These are phyloP conservation scores for Pinctada fucata DNA, from an alignment of 2,888 invertebrate species.

Conservation along the genomic window DNA sequence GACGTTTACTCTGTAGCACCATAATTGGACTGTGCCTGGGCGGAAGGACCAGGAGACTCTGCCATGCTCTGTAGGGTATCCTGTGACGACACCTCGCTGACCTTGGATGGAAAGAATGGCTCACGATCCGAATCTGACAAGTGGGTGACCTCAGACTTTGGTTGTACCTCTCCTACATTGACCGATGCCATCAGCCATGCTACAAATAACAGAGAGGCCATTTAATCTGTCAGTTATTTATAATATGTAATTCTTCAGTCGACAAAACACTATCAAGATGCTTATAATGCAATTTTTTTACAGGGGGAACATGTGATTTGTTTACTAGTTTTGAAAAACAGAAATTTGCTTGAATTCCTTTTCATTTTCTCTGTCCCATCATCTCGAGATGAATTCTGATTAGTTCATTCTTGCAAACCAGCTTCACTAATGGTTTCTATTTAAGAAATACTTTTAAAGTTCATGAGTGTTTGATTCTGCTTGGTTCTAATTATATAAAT, in stretches of 20 bases:
- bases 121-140: slow-evolving; percentile 53
- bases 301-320: background rate
- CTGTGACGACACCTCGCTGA: slow-evolving; percentile 48
- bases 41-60: slow-evolving; percentile 21
- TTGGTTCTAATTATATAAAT: no score
- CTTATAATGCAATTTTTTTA: background rate
- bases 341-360: no score
- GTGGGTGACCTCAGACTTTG: slow-evolving; percentile 57
- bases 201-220: slow-evolving; percentile 28
- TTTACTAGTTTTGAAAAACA: no score
- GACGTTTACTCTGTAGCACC: slow-evolving; percentile 23
- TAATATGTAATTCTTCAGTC: background rate
- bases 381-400: no score
- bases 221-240: background rate
- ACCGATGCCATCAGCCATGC: slow-evolving; percentile 69
- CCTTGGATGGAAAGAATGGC: slow-evolving; percentile 55
- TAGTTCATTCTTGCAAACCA: no score
- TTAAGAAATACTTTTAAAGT: no score
- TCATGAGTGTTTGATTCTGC: no score
- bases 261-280: background rate
- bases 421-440: no score
- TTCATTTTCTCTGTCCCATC: no score
- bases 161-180: slow-evolving; percentile 70
- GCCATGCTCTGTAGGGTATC: slow-evolving; percentile 48
- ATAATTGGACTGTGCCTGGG: slow-evolving; percentile 13